phyloP scores from a whole-genome alignment of 2,888 invertebrate species.

The Pyralis farinalis region DNA sequence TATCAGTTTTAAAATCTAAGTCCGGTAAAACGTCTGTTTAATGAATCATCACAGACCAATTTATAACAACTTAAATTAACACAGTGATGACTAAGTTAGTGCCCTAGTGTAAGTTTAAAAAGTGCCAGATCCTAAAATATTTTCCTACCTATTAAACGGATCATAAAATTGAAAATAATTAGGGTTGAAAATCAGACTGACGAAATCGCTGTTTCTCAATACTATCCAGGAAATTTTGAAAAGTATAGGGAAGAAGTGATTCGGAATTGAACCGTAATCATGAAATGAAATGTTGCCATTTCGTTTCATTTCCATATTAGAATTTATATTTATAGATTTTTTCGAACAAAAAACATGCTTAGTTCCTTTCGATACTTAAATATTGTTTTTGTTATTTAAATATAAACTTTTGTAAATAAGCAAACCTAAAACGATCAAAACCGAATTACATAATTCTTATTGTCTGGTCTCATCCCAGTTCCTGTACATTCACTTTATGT shows the following conservation, averaged over 20 bases:
- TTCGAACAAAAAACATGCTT: not conserved
- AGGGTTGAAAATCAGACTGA: slow-evolving; percentile 1
- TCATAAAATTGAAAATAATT: not conserved
- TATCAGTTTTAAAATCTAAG: not conserved
- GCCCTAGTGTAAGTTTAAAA: slow-evolving; percentile 58
- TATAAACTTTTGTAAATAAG: not conserved
- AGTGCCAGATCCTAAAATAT: slow-evolving; percentile 55
- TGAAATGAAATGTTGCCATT: no score
- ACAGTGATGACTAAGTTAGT: slow-evolving; percentile 54
- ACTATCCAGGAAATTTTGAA: no score
- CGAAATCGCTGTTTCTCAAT: not conserved
- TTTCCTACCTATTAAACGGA: slow-evolving; percentile 1
- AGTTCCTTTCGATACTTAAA: slow-evolving; percentile 4
- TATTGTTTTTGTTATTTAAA: not conserved
- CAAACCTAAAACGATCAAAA: slow-evolving; percentile 1
- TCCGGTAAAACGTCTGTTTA: slow-evolving; percentile 2
- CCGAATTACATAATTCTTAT: slow-evolving; percentile 13
- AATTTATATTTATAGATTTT: no score
- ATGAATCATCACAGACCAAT: slow-evolving; percentile 17
- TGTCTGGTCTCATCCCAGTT: slow-evolving; percentile 12
- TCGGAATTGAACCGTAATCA: no score
- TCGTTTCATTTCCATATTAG: no score
- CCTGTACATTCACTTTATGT: slow-evolving; percentile 31
- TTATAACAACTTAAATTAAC: slow-evolving; percentile 23
- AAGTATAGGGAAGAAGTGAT: no score